A percentile compares a stretch with the other conserved stretches of the same genome.
These are phyloP conservation scores for Wasmannia auropunctata DNA, from an alignment of 1,140 invertebrate species.

Conservation along the genomic window DNA sequence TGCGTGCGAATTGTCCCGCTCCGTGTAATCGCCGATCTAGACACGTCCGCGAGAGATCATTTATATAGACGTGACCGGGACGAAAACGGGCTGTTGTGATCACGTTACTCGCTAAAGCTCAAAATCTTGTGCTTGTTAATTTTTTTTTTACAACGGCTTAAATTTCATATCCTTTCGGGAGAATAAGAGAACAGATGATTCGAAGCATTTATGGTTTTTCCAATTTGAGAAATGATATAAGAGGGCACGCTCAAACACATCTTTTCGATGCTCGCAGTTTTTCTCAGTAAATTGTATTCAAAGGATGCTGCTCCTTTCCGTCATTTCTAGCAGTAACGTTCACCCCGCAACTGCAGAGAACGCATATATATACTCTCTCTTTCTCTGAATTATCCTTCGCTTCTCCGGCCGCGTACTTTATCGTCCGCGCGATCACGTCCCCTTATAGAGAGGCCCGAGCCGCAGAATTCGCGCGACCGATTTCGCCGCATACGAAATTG, in stretches of 20 bases:
- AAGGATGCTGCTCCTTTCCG: background rate
- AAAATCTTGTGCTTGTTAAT: background rate
- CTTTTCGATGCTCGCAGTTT: too few relatives aligned
- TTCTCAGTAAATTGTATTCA: background rate
- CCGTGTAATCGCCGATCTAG: slow-evolving; percentile 11
- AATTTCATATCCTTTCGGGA: background rate
- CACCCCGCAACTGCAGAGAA: background rate
- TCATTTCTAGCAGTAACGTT: background rate
- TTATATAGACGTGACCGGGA: too few relatives aligned
- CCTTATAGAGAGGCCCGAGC: slow-evolving; percentile 5
- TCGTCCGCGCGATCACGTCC: slow-evolving; percentile 8
- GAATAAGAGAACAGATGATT: background rate
- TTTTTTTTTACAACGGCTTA: background rate
- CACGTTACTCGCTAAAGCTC: background rate
- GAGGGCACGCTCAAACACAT: too few relatives aligned
- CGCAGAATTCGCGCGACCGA: slow-evolving; percentile 2
- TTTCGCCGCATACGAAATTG: slow-evolving; percentile 28
- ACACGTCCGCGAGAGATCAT: background rate
- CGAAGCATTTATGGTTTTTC: background rate
- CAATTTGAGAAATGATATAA: background rate
- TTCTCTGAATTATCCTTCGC: background rate
- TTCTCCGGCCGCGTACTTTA: background rate
- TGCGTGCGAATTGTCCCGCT: slow-evolving; percentile 29
- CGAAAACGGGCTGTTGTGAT: background rate
- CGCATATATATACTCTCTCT: too few relatives aligned